A percentile compares a stretch with the other conserved stretches of the same genome.
phyloP scores from a whole-genome alignment of 2,888 invertebrate species.

The Oscheius sp. region DNA sequence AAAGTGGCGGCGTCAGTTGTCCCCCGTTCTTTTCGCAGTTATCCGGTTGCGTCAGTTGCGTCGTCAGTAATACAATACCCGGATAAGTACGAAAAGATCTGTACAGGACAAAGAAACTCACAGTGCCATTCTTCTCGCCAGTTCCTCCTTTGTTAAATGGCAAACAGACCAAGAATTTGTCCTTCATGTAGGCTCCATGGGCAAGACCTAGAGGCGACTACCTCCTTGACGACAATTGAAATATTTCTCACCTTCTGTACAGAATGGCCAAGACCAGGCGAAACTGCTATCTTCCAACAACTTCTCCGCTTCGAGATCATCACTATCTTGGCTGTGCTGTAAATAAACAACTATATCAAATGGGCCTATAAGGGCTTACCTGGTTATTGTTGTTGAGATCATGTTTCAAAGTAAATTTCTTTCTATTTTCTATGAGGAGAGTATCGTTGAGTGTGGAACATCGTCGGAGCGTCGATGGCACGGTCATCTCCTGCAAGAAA shows the following conservation, averaged over 20 bases:
- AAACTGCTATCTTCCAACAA: conserved; percentile 54
- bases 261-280: conserved; percentile 71
- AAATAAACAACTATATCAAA: not conserved
- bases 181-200: conserved; percentile 66
- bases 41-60: not conserved
- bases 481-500: not conserved
- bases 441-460: conserved; percentile 54
- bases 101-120: conserved; percentile 34
- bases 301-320: conserved; percentile 26
- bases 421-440: conserved; percentile 41
- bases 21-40: conserved; percentile 4
- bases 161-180: conserved; percentile 68
- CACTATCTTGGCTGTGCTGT: conserved; percentile 26
- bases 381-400: conserved; percentile 52
- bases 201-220: conserved; percentile 56
- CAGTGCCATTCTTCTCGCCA: conserved; percentile 68
- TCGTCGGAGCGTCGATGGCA: conserved; percentile 19
- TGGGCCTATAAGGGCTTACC: not conserved
- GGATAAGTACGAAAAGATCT: conserved; percentile 11
- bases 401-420: conserved; percentile 49
- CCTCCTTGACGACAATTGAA: no score
- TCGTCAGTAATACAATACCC: not conserved
- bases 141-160: conserved; percentile 71
- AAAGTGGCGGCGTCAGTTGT: not conserved
- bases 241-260: conserved; percentile 57